A percentile compares a stretch with the other conserved stretches of the same genome.
These are phyloP conservation scores for Gymnogyps californianus DNA, from an alignment of 2,113 vertebrate genomes.

Conservation along the genomic window DNA sequence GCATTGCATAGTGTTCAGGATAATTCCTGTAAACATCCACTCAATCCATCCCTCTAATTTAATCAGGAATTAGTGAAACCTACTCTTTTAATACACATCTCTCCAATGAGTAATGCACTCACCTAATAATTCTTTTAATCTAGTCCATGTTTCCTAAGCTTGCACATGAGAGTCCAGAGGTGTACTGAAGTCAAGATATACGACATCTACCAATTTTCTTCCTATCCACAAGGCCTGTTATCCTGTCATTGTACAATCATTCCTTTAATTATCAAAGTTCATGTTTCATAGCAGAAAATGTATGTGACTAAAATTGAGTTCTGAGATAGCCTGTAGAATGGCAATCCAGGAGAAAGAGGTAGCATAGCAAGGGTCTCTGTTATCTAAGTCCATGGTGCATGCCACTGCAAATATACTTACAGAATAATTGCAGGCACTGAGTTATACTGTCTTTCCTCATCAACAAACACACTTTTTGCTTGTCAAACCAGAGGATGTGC, in stretches of 20 bases:
- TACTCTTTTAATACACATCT: background rate
- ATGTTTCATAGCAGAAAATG: background rate
- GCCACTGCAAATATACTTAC: background rate
- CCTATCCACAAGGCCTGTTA: background rate
- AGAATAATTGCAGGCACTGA: background rate
- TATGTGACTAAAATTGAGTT: background rate
- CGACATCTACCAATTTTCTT: background rate
- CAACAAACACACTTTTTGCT: background rate
- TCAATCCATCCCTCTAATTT: background rate
- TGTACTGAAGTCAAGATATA: background rate
- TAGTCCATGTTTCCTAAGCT: background rate
- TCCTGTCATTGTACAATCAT: background rate
- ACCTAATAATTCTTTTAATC: background rate
- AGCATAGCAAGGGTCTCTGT: background rate
- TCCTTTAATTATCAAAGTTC: background rate
- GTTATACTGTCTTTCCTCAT: background rate
- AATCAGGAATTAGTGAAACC: background rate
- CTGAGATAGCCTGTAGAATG: background rate
- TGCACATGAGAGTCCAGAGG: background rate
- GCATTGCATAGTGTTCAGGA: background rate
- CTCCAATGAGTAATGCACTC: background rate
- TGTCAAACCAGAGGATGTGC: background rate
- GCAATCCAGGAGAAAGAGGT: background rate
- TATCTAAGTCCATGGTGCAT: background rate
- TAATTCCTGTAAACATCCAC: background rate